These are phyloP conservation scores for Malachius bipustulatus DNA, from an alignment of 2,888 invertebrate species.

Conservation along the genomic window DNA sequence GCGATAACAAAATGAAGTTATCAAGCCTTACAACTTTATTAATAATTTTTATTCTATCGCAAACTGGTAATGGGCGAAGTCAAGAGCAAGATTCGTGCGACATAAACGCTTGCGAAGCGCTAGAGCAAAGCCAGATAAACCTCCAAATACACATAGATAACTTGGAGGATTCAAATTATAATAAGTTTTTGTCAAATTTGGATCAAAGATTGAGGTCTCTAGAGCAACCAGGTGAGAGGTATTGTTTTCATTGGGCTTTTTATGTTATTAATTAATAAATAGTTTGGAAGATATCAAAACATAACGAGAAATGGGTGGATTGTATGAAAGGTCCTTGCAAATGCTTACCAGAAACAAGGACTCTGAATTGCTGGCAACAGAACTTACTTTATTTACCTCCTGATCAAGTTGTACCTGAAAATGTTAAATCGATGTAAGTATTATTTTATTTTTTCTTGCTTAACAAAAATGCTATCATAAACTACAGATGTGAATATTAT, in stretches of 20 bases:
- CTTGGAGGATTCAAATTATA: constrained; percentile 29
- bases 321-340: constrained; percentile 52
- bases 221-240: constrained; percentile 51
- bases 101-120: constrained; percentile 43
- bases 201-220: constrained; percentile 54
- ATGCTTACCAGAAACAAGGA: constrained; percentile 51
- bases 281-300: constrained; percentile 55
- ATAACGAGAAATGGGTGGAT: constrained; percentile 49
- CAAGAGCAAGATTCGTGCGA: constrained; percentile 38
- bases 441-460: too few relatives aligned
- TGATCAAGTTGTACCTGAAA: constrained; percentile 50
- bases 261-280: constrained; percentile 16
- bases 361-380: constrained; percentile 57
- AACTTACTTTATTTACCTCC: constrained; percentile 47
- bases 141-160: constrained; percentile 25
- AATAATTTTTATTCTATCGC: constrained; percentile 4
- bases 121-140: constrained; percentile 33
- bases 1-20: too few relatives aligned
- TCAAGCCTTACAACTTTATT: too few relatives aligned
- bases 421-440: constrained; percentile 51
- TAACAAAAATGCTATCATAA: too few relatives aligned
- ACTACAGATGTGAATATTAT: too few relatives aligned
- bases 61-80: constrained; percentile 20
- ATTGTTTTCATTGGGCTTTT: neutral
- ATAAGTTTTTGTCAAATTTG: constrained; percentile 40